Conservation (phyloP, 2,113 vertebrate genomes). For the Oncorhynchus nerka region DNA sequence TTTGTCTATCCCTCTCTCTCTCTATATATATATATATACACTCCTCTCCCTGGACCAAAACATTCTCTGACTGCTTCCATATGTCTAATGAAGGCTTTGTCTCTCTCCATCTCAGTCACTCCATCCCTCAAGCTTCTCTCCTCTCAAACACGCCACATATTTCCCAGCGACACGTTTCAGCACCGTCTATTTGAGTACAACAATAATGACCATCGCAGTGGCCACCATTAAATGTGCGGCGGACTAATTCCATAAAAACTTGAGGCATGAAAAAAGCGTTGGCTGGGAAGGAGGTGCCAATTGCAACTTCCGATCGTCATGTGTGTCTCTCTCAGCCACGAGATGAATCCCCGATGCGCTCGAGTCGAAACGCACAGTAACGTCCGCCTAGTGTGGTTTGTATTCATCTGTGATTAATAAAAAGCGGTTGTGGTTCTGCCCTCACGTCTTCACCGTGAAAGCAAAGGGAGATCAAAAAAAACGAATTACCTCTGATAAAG, state of each 20-base stretch:
- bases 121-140: not conserved
- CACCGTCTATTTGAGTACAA: not conserved
- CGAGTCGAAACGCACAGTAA: constrained; percentile 49
- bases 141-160: too few species aligned
- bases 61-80: too few species aligned
- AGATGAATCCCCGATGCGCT: constrained; percentile 53
- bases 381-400: constrained; percentile 42
- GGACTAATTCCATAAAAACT: not conserved
- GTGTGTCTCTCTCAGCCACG: constrained; percentile 31
- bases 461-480: not conserved
- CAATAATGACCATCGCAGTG: not conserved
- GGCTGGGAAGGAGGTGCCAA: not conserved
- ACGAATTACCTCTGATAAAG: not conserved
- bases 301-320: not conserved
- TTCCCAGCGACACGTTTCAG: too few species aligned
- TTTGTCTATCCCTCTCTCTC: not conserved
- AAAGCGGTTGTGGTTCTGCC: not conserved
- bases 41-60: not conserved
- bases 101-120: constrained; percentile 19
- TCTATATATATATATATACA: not conserved
- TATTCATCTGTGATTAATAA: constrained; percentile 59
- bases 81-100: not conserved
- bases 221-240: not conserved
- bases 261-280: not conserved
- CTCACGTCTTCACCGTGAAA: not conserved